Base-by-base conservation (phyloP, 1,140 invertebrate genomes). In the Drosophila rufa region DNA sequence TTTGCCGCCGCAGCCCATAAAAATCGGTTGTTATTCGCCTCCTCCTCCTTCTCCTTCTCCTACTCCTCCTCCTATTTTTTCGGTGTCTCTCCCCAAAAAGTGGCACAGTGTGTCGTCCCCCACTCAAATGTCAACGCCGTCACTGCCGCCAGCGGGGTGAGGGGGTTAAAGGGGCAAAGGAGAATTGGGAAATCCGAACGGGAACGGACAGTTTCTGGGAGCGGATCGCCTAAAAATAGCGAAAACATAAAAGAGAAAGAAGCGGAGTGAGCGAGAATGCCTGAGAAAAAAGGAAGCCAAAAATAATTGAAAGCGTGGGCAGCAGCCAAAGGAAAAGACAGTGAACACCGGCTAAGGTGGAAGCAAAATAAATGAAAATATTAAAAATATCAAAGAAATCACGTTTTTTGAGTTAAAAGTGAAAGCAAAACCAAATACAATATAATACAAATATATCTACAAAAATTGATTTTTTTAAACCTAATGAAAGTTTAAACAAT, bases 161-260 rank as follows among this genome's bases (percentile, higher is more conserved):
- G 25, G 47, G 47, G 19, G 30, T 30, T 33, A 53, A 2, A 8
- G 33, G 36, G 38, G 51, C 14, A 33, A 14, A 55, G 9, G 33
- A 81, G 25, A 48, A 82, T 51, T 57, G 66, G 59, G 45, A 70
- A 73, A 48, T 46, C 14, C 42, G n/a, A 40, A 36, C 65, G 51
- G 66, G 69, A 58, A 48, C 56, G 69, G 36, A 2, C 53, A 40
- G 19, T 17, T 40, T 47, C 55, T 73, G 67, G 56, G 60, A 76
- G 68, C 65, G 55, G 62, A 68, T 46, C 45, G 40, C 46, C 84
- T 83, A 87, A 60, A 80, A 89, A 87, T 89, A 87, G 69, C 75
- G 33, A 58, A 22, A 69, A 51, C 56, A 62, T 60, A 43, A 79
- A 59, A 79, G 59, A 53, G 61, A 78, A 36, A 40, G 46, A 40